Base-by-base conservation (phyloP, 2,797 vertebrate genomes). In the Anableps anableps region DNA sequence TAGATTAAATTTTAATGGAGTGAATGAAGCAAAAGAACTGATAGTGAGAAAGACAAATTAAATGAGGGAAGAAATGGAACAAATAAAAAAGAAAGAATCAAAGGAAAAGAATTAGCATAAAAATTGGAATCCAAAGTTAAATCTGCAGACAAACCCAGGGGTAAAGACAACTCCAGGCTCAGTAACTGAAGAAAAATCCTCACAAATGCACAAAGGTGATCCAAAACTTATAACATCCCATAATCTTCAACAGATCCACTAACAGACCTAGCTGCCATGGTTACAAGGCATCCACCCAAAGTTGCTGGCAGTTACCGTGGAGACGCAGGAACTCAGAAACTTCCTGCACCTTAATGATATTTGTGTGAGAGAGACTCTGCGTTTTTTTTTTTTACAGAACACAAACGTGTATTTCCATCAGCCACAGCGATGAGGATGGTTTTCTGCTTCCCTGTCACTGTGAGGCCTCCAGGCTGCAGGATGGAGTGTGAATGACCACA, bases 231-330 rank as follows among this genome's bases (percentile, higher is more conserved):
- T 45, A 23, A 23, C 64, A 74, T 79, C 68, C 83, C 85, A 80
- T 80, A 87, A 86, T 80, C 72, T 50, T 62, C 47, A 38, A 34
- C 75, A 29, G 68, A 78, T 62, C 41, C 71, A 72, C 29, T 72
- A 53, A 80, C 68, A 5, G 76, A 80, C 36, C 50, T 1, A 19
- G 85, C 76, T 80, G 23, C 88, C 62, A 68, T 73, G 83, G 88
- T 80, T 72, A 87, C 85, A 47, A 70, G 58, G 47, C 60, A 55
- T 74, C 41, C 19, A 41, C 17, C 72, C 58, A 51, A 75, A 74
- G 80, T 38, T 77, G 68, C 72, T 26, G 48, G 43, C 76, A 68
- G 80, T 82, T 82, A 48, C 81, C 23, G 43, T 78, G 72, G 76
- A 29, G n/a, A 78, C 23, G n/a, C 43, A 76, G 48, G 72, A 41